Percentiles rank a stretch among this genome's conserved stretches.
phyloP scores from a whole-genome alignment of 2,797 vertebrate genomes.

The Poeciliopsis presidionis region DNA sequence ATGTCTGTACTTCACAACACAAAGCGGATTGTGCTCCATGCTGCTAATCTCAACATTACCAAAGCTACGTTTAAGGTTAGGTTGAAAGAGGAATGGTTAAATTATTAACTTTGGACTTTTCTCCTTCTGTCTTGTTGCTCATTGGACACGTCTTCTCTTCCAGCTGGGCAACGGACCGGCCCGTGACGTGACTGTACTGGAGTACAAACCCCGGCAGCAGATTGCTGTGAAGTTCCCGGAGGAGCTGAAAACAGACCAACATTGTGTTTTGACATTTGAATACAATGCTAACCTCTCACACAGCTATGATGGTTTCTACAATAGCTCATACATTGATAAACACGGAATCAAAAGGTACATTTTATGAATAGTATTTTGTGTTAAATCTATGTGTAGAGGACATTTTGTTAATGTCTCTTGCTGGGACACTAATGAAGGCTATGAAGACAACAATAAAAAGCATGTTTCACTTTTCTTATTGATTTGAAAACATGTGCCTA shows the following conservation, averaged over 20 bases:
- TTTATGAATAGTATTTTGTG: neutral
- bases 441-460: slow-evolving; percentile 5
- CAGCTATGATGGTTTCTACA: slow-evolving; percentile 92
- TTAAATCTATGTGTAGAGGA: neutral
- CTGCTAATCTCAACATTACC: slow-evolving; percentile 85
- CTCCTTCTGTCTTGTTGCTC: neutral
- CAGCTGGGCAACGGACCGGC: slow-evolving; percentile 68
- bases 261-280: slow-evolving; percentile 83
- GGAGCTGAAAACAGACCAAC: slow-evolving; percentile 80
- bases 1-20: slow-evolving; percentile 82
- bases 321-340: slow-evolving; percentile 86
- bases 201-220: slow-evolving; percentile 88
- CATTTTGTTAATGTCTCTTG: slow-evolving; percentile 3
- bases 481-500: slow-evolving; percentile 1
- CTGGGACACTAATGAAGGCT: slow-evolving; percentile 5
- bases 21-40: slow-evolving; percentile 87
- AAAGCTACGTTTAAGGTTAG: slow-evolving; percentile 82
- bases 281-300: slow-evolving; percentile 88
- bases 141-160: slow-evolving; percentile 20
- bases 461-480: neutral
- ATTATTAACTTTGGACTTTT: neutral
- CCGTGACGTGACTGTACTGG: slow-evolving; percentile 80
- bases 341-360: slow-evolving; percentile 83
- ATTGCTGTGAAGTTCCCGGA: slow-evolving; percentile 86
- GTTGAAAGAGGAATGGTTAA: neutral